Percentiles rank a stretch among this genome's conserved stretches.
phyloP scores from a whole-genome alignment of 2,888 invertebrate species.

The Ormyrus labotus region DNA sequence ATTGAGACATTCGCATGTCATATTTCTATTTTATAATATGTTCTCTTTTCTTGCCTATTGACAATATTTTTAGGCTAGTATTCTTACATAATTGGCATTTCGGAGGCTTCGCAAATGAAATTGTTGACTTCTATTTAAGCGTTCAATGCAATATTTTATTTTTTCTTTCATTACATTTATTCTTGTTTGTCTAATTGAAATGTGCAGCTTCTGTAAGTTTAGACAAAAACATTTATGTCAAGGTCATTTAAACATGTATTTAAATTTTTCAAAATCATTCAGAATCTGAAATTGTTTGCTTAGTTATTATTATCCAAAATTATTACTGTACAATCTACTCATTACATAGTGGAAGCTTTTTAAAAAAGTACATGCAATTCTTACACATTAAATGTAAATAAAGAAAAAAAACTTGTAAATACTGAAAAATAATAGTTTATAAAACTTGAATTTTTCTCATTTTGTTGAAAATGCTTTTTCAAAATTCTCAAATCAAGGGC shows the following conservation, averaged over 20 bases:
- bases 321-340: background rate
- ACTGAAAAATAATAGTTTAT: background rate
- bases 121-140: slow-evolving; percentile 36
- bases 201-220: slow-evolving; percentile 5
- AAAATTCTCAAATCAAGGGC: no score
- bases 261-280: no score
- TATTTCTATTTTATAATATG: background rate
- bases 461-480: no score
- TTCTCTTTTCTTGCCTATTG: slow-evolving; percentile 23
- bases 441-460: no score
- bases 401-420: no score
- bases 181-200: background rate
- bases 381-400: background rate
- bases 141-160: slow-evolving; percentile 11
- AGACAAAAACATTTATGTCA: background rate
- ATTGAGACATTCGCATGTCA: slow-evolving; percentile 12
- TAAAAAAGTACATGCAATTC: no score
- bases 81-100: slow-evolving; percentile 46
- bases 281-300: no score
- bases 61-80: slow-evolving; percentile 34
- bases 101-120: slow-evolving; percentile 34
- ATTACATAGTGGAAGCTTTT: no score
- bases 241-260: no score
- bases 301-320: background rate
- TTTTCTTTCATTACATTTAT: slow-evolving; percentile 16